A percentile compares a stretch with the other conserved stretches of the same genome.
phyloP scores from a whole-genome alignment of 1,140 invertebrate species.

The Pseudoatta argentina region DNA sequence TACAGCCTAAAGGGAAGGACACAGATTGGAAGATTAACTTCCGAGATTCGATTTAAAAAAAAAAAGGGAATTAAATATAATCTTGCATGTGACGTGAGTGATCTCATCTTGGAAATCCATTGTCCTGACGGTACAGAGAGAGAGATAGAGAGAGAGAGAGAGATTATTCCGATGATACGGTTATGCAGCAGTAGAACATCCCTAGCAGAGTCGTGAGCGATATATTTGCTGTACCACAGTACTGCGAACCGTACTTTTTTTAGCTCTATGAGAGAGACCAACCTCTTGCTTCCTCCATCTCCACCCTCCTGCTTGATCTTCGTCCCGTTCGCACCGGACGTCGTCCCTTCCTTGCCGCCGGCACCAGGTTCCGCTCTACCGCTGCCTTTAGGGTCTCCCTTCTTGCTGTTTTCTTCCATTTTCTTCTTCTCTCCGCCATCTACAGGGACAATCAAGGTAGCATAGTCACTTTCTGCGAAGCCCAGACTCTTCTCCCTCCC shows the following conservation, averaged over 20 bases:
- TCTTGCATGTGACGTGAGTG: slow-evolving; percentile 82
- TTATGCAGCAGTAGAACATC: slow-evolving; percentile 76
- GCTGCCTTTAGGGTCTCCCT: slow-evolving; percentile 84
- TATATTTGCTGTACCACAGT: slow-evolving; percentile 74
- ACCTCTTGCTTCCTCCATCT: slow-evolving; percentile 86
- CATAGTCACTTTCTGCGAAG: slow-evolving; percentile 83
- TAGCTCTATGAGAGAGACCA: slow-evolving; percentile 86
- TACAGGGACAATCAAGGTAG: slow-evolving; percentile 87
- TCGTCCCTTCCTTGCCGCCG: slow-evolving; percentile 83
- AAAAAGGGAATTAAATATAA: slow-evolving; percentile 83
- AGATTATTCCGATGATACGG: slow-evolving; percentile 70
- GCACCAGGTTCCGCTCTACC: slow-evolving; percentile 82
- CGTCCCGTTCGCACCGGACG: slow-evolving; percentile 81
- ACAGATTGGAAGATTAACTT: slow-evolving; percentile 46
- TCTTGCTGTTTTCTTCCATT: slow-evolving; percentile 84
- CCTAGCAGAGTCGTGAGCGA: slow-evolving; percentile 72
- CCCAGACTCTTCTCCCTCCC: slow-evolving; percentile 77
- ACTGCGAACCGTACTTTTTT: slow-evolving; percentile 82
- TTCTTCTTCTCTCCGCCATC: slow-evolving; percentile 86
- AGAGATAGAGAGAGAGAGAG: slow-evolving; percentile 39
- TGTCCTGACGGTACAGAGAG: slow-evolving; percentile 64
- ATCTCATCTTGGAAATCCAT: slow-evolving; percentile 80
- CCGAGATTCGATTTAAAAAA: slow-evolving; percentile 74
- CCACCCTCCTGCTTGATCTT: slow-evolving; percentile 85
- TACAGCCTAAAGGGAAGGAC: slow-evolving; percentile 72